Conservation (phyloP, 64 coral and sea anemone species). For the Dendrophyllia cribrosa region DNA sequence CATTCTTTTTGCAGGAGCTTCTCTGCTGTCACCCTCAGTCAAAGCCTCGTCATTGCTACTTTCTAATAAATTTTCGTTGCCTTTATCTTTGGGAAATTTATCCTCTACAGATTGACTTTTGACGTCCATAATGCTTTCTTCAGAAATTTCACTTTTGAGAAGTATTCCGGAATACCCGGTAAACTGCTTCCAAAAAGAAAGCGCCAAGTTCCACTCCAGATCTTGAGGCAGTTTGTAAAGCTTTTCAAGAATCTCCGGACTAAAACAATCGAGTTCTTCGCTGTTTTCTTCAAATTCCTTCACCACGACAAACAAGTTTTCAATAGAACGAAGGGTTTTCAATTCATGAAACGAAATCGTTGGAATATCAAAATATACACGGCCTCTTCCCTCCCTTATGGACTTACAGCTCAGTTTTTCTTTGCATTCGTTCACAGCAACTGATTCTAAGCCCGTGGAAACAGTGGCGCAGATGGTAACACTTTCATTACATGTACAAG, state of each 20-base stretch:
- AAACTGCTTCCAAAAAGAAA: conserved; percentile 83
- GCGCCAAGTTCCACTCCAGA: conserved; percentile 68
- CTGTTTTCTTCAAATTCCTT: conserved; percentile 63
- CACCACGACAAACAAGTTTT: conserved; percentile 88
- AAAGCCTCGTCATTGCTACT: not conserved
- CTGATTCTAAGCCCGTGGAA: conserved; percentile 80
- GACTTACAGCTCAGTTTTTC: conserved; percentile 77
- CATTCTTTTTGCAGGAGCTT: conserved; percentile 25
- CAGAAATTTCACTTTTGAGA: conserved; percentile 5
- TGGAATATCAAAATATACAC: conserved; percentile 85
- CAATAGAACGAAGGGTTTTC: conserved; percentile 83
- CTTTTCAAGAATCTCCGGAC: conserved; percentile 74
- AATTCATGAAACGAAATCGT: conserved; percentile 53
- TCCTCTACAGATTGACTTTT: not conserved
- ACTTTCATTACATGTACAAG: not conserved
- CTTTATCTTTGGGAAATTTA: not conserved
- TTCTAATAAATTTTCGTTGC: not conserved
- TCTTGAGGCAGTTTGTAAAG: conserved; percentile 69
- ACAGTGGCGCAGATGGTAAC: conserved; percentile 86
- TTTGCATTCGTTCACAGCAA: conserved; percentile 82
- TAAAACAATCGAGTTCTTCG: conserved; percentile 37
- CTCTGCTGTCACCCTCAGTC: not conserved
- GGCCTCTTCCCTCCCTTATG: conserved; percentile 78
- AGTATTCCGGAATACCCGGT: conserved; percentile 64
- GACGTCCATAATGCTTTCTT: not conserved